Base-by-base conservation (phyloP, 2,888 invertebrate species). In the Mesochorus sp. region DNA sequence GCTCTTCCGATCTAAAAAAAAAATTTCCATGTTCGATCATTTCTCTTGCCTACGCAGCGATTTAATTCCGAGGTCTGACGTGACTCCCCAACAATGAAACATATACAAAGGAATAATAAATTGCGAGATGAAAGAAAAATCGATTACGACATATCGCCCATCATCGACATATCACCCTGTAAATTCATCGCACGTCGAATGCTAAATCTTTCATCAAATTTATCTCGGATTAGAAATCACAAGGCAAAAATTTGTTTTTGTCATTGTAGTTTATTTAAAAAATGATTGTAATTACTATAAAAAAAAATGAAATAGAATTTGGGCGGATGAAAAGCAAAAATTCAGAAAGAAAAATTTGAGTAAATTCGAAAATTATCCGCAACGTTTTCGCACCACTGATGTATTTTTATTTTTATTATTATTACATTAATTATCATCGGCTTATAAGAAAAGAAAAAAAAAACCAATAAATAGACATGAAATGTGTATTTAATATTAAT, bases 161-260 rank as follows among this genome's bases (percentile, higher is more conserved):
- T 31, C 31, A 51, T 71, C 59, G 10, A 64, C 76, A 76, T 76
- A 76, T 76, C 70, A 70, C 61, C 26, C 51, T 57, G 55, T 64
- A 51, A 42, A 66, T 59, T 70, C 42, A 51, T 26, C 17, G 42
- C 34, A 12, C 24, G 44, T 44, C 14, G n/a, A n/a, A n/a, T n/a
- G n/a, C n/a, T n/a, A n/a, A n/a, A n/a, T n/a, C n/a, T n/a, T n/a
- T n/a, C n/a, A n/a, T n/a, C 49, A 12, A 10, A 59, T 3, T 24
- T 66, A 10, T 34, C 17, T 14, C 21, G n/a, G 17, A 39, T 34
- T 37, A 49, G 5, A 2, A 34, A 34, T 1, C 17, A 49, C 21
- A 21, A 10, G n/a, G n/a, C 24, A 37, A 4, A 24, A 37, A 4
- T 12, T 24, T 10, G 2, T 19, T 37, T 10, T 21, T 24, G 5